phyloP scores from a whole-genome alignment of 37 sponge, comb jelly and placozoan genomes.

The Diacarnus erythraeanus region DNA sequence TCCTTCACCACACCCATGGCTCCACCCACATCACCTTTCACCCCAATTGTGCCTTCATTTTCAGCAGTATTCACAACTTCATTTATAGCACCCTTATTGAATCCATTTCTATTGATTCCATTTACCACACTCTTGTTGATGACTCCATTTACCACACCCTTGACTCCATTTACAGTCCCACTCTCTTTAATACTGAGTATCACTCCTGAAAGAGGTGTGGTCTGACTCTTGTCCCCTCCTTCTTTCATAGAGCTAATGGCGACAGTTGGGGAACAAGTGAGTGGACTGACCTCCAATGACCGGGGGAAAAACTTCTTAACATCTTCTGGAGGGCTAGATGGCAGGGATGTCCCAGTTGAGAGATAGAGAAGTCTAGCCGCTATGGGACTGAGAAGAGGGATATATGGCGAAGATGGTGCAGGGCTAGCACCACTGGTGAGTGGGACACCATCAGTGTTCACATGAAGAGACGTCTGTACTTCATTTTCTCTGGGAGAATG shows the following conservation, averaged over 20 bases:
- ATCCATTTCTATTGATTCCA: background rate
- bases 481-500: background rate
- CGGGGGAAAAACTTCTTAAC: background rate
- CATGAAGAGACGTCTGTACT: background rate
- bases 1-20: background rate
- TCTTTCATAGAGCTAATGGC: background rate
- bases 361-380: slow-evolving; percentile 20
- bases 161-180: background rate
- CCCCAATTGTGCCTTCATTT: background rate
- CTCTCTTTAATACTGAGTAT: background rate
- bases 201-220: background rate
- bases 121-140: background rate
- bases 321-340: slow-evolving; percentile 30
- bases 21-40: background rate
- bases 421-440: background rate
- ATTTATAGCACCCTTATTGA: too few relatives aligned
- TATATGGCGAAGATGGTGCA: background rate
- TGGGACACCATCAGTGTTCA: background rate
- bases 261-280: background rate
- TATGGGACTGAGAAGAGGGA: slow-evolving; percentile 33
- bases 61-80: background rate
- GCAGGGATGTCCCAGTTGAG: slow-evolving; percentile 20
- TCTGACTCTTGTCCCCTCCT: background rate
- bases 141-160: background rate
- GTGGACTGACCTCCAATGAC: background rate